Conservation (phyloP, 2,797 vertebrate genomes). For the Alca torda region DNA sequence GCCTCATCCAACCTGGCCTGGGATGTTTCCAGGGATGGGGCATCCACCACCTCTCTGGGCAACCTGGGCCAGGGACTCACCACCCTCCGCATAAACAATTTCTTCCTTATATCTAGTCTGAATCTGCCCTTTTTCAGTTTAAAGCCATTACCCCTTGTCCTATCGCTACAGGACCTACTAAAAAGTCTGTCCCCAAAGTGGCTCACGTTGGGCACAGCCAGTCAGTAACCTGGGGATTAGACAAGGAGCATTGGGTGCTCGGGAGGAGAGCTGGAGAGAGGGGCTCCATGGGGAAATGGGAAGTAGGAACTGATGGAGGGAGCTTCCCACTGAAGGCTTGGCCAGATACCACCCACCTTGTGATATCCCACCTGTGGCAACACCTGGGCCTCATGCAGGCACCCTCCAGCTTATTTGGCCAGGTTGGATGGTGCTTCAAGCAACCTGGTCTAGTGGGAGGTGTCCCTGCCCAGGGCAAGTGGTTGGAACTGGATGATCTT, state of each 20-base stretch:
- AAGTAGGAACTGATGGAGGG: background rate
- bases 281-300: background rate
- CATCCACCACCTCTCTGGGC: background rate
- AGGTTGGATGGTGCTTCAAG: background rate
- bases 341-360: no score
- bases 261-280: background rate
- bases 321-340: background rate
- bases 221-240: rapidly evolving
- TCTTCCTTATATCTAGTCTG: rapidly evolving
- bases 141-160: background rate
- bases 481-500: background rate
- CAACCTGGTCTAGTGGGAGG: background rate
- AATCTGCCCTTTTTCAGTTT: background rate
- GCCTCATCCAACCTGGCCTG: background rate
- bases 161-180: rapidly evolving
- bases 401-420: background rate
- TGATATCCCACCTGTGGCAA: background rate
- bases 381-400: no score
- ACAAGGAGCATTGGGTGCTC: background rate
- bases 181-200: background rate
- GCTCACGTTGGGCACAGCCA: background rate
- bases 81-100: rapidly evolving
- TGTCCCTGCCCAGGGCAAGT: background rate
- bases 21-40: background rate
- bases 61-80: background rate